phyloP scores from a whole-genome alignment of 2,888 invertebrate genomes.

The Augochlorella aurata region DNA sequence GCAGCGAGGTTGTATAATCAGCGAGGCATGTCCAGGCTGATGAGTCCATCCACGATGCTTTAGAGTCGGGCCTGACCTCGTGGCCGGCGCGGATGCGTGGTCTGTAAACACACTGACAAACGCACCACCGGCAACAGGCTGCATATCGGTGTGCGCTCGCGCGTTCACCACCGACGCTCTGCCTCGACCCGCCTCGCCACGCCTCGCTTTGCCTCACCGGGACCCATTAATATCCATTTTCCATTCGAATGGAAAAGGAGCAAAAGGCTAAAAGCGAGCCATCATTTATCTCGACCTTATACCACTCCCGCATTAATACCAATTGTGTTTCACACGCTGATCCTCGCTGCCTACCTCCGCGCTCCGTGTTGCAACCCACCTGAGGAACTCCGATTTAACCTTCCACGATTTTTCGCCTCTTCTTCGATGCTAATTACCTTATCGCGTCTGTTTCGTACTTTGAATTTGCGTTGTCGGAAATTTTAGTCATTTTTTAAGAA shows the following conservation, averaged over 20 bases:
- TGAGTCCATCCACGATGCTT: constrained; percentile 65
- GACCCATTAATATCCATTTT: constrained; percentile 76
- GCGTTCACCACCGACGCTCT: constrained; percentile 62
- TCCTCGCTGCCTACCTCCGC: constrained; percentile 32
- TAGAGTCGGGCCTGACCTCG: constrained; percentile 39
- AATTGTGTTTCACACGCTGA: constrained; percentile 74
- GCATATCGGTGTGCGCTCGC: constrained; percentile 21
- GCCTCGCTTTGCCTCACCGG: constrained; percentile 43
- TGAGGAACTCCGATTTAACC: not conserved
- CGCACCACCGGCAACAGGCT: constrained; percentile 47
- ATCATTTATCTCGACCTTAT: constrained; percentile 77
- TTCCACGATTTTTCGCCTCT: not conserved
- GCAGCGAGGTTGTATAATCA: constrained; percentile 62
- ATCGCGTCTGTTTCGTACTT: too few species aligned
- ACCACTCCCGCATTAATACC: constrained; percentile 75
- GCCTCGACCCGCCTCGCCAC: constrained; percentile 6
- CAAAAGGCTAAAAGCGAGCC: constrained; percentile 69
- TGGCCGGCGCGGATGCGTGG: constrained; percentile 36
- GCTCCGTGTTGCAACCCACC: not conserved
- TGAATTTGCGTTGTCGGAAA: too few species aligned
- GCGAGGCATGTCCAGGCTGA: constrained; percentile 62
- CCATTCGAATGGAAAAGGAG: constrained; percentile 75
- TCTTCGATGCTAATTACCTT: not conserved
- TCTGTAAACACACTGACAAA: constrained; percentile 34
- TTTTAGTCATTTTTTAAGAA: too few species aligned